Percentiles rank a stretch among this genome's conserved stretches.
Evolutionary conservation across 2,888 invertebrate genomes (phyloP).

Genomic region (Melieria omissa): DNA sequence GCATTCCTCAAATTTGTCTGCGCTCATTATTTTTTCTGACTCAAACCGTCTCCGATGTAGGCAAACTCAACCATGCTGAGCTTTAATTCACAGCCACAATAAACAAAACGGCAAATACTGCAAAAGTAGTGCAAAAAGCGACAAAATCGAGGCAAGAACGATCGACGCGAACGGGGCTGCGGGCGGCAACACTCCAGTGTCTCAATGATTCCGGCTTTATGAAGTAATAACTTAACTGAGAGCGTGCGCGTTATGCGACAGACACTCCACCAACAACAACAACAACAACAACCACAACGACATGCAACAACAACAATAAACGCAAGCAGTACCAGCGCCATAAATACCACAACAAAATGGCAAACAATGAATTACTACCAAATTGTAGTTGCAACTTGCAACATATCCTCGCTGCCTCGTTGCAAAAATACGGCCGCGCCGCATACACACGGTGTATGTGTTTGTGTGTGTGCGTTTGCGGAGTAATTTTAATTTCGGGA

Average conservation of each 20-base stretch:
- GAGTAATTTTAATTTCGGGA: slow-evolving; percentile 24
- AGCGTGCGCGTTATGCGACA: slow-evolving; percentile 10
- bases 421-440: not conserved
- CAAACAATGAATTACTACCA: slow-evolving; percentile 31
- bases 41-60: no score
- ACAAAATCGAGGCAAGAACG: no score
- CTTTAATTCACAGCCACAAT: no score
- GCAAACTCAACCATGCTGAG: no score
- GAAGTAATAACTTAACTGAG: slow-evolving; percentile 60
- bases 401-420: not conserved
- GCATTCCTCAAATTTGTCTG: no score
- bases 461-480: not conserved
- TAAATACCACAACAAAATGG: slow-evolving; percentile 18
- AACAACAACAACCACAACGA: slow-evolving; percentile 25
- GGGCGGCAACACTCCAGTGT: slow-evolving; percentile 46
- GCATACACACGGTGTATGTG: not conserved
- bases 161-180: not conserved
- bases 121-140: no score
- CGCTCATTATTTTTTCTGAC: no score
- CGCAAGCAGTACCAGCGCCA: slow-evolving; percentile 25
- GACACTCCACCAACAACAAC: slow-evolving; percentile 31
- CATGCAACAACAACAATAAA: slow-evolving; percentile 47
- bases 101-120: no score
- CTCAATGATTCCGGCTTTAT: slow-evolving; percentile 62
- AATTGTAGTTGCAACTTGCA: slow-evolving; percentile 14